Evolutionary conservation across 2,113 vertebrate species (phyloP).

Genomic region (Prunella himalayana): DNA sequence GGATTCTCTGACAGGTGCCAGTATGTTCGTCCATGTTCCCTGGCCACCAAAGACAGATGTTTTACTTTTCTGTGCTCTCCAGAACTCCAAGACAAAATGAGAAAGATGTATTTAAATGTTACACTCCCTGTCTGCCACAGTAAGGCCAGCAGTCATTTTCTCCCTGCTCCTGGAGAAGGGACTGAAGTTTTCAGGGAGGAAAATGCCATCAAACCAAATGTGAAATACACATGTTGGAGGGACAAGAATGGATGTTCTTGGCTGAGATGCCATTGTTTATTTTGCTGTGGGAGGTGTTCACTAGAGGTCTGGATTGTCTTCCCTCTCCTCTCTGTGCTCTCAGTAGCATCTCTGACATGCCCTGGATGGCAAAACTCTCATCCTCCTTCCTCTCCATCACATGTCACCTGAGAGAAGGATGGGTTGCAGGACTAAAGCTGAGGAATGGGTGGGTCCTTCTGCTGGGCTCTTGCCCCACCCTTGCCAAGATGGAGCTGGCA

Average conservation of each 20-base stretch:
- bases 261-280: neutral
- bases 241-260: neutral
- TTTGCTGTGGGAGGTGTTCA: neutral
- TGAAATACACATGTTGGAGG: neutral
- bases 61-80: neutral
- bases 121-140: neutral
- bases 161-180: neutral
- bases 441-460: neutral
- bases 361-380: neutral
- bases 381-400: neutral
- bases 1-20: neutral
- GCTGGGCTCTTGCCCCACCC: neutral
- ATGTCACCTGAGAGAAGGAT: neutral
- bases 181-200: neutral
- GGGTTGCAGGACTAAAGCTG: neutral
- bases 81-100: neutral
- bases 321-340: neutral
- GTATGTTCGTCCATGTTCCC: neutral
- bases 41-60: neutral
- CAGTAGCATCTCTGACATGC: neutral
- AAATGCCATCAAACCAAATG: neutral
- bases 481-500: neutral
- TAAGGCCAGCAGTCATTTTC: neutral
- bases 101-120: neutral
- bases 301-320: neutral